These are phyloP conservation scores for Alitta virens DNA, from an alignment of 2,888 invertebrate species.

Conservation along the genomic window DNA sequence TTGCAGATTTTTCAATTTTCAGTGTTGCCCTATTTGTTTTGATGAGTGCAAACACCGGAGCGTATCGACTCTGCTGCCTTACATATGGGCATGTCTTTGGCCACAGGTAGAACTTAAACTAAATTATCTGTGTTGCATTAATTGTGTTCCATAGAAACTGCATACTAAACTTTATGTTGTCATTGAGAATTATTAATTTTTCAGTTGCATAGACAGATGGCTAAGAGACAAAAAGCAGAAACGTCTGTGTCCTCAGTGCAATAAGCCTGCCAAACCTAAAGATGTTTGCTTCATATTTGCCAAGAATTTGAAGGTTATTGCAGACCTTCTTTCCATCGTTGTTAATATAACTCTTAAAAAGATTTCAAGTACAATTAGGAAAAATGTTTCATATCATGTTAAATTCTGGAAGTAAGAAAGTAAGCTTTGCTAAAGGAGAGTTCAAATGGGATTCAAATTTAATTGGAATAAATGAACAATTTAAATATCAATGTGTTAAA, in stretches of 20 bases:
- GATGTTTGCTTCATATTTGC: slow-evolving; percentile 81
- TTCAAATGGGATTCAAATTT: background rate
- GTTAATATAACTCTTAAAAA: too few species aligned
- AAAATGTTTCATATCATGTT: too few species aligned
- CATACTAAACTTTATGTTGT: background rate
- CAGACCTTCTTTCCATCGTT: background rate
- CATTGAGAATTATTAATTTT: too few species aligned
- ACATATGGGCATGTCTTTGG: slow-evolving; percentile 94
- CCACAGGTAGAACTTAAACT: slow-evolving; percentile 40
- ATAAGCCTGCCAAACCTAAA: slow-evolving; percentile 67
- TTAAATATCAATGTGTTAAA: too few species aligned
- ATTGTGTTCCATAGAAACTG: too few species aligned
- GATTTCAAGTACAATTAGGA: too few species aligned
- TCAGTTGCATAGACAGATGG: slow-evolving; percentile 75
- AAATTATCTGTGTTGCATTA: background rate
- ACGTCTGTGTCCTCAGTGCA: slow-evolving; percentile 82
- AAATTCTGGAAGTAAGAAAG: too few species aligned
- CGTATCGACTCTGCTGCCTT: slow-evolving; percentile 80
- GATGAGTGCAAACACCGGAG: slow-evolving; percentile 82
- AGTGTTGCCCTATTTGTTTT: slow-evolving; percentile 47
- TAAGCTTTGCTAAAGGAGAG: too few species aligned
- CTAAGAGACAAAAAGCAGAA: slow-evolving; percentile 62
- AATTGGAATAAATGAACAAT: too few species aligned
- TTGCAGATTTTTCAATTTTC: background rate
- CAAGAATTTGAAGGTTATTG: slow-evolving; percentile 63